Conservation (phyloP, 2,113 vertebrate genomes). For the Cisticola juncidis region DNA sequence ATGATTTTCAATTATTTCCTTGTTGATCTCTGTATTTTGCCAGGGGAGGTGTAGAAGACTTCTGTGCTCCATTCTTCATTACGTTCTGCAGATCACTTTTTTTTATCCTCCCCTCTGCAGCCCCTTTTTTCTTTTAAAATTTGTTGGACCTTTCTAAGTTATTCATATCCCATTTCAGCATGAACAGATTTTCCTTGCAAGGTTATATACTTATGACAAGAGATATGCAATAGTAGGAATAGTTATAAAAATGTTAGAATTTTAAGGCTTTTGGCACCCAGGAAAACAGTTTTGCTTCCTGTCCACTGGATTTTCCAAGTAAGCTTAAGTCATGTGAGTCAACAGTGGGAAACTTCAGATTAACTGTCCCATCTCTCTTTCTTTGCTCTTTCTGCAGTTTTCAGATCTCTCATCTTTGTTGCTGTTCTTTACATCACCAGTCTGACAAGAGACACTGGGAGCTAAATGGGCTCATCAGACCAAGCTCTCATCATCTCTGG, state of each 20-base stretch:
- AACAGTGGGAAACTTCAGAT: background rate
- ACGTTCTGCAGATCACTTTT: background rate
- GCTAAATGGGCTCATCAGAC: background rate
- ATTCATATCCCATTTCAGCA: background rate
- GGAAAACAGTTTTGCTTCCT: background rate
- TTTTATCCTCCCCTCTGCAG: background rate
- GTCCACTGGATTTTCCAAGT: background rate
- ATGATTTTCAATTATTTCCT: conserved; percentile 6
- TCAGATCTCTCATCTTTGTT: background rate
- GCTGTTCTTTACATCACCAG: background rate
- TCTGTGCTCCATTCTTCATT: background rate
- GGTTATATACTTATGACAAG: background rate
- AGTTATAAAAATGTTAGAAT: background rate
- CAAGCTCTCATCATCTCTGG: background rate
- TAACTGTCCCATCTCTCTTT: background rate
- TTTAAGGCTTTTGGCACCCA: background rate
- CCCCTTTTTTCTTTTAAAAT: background rate
- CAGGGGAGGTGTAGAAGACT: background rate
- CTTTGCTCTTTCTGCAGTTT: background rate
- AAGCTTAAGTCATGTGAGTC: background rate
- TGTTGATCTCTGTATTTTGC: background rate
- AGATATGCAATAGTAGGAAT: background rate
- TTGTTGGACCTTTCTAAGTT: background rate
- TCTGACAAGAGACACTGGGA: background rate
- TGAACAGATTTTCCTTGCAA: background rate